Conservation (phyloP, 2,113 vertebrate species). For the Pampusana beccarii region DNA sequence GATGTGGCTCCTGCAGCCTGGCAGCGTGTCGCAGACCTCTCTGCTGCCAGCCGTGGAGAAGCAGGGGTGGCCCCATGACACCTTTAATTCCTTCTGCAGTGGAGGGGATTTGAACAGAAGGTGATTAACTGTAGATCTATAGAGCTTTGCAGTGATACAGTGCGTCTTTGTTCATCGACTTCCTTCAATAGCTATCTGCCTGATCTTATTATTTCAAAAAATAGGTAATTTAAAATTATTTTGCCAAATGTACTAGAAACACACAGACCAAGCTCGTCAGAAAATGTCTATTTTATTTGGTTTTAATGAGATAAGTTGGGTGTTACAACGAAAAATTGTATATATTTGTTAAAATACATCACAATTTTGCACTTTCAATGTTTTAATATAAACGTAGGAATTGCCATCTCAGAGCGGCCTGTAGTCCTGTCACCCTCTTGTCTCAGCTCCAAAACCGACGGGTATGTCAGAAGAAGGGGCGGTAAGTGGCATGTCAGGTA, state of each 20-base stretch:
- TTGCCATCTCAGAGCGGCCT: background rate
- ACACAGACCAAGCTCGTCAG: background rate
- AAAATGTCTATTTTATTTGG: background rate
- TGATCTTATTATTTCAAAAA: background rate
- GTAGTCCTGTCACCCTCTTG: background rate
- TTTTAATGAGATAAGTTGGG: background rate
- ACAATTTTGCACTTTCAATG: background rate
- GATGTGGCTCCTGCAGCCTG: background rate
- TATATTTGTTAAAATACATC: background rate
- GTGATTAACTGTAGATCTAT: background rate
- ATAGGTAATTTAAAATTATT: background rate
- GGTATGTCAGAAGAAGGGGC: background rate
- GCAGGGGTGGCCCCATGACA: fast-evolving
- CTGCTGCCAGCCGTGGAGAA: background rate
- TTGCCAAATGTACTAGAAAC: background rate
- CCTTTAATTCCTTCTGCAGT: background rate
- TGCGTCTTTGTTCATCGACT: background rate
- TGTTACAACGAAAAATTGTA: background rate
- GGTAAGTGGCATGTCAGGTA: background rate
- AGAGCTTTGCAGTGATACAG: background rate
- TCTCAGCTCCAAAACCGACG: background rate
- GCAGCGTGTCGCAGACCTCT: background rate
- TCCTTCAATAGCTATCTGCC: background rate
- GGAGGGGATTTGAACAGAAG: background rate
- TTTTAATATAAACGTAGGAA: background rate